Base-by-base conservation (phyloP, 2,113 vertebrate species). In the Eurystomus gularis region DNA sequence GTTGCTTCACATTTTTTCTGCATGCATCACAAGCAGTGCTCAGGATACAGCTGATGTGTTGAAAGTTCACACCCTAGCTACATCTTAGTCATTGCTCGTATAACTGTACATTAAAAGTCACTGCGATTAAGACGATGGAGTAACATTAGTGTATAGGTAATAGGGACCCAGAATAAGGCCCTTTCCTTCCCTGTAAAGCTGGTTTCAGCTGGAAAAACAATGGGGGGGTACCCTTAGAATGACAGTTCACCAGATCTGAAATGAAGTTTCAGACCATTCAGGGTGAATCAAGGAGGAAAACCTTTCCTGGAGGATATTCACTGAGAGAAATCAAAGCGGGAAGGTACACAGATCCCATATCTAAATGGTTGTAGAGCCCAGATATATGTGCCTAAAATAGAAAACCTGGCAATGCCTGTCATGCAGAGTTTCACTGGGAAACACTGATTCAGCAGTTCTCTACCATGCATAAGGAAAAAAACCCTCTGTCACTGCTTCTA, bases 181-280 rank as follows among this genome's bases (percentile, higher is more conserved):
- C 6, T 55, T 68, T 57, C 16, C 18, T 72, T 81, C 9, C 42
- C 9, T 49, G 6, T n/a, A 18, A 71, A 68, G 4, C 48, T 75
- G 6, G 42, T 54, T 94, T 86, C 39, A 71, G 25, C 18, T 39
- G 19, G n/a, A 11, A 69, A 58, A 71, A 66, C 62, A 17, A 28
- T 39, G 25, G 4, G 4, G 8, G 1, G 0, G 1, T 0, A 49
- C 9, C 8, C 15, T 37, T 61, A 29, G 13, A 65, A 62, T 8
- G 7, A 11, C 24, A 20, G 3, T 44, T 76, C 37, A 70, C 7
- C 16, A 81, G 35, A 71, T 13, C 29, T 64, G 48, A 70, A 68
- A 21, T 4, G 8, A 86, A 73, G 57, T 73, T 70, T 81, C 37
- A 66, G 31, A 4, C 2, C 1, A 4, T 52, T 78, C 28, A 21